Base-by-base conservation (phyloP, 2,113 vertebrate genomes). In the Dendrocopos noguchii region DNA sequence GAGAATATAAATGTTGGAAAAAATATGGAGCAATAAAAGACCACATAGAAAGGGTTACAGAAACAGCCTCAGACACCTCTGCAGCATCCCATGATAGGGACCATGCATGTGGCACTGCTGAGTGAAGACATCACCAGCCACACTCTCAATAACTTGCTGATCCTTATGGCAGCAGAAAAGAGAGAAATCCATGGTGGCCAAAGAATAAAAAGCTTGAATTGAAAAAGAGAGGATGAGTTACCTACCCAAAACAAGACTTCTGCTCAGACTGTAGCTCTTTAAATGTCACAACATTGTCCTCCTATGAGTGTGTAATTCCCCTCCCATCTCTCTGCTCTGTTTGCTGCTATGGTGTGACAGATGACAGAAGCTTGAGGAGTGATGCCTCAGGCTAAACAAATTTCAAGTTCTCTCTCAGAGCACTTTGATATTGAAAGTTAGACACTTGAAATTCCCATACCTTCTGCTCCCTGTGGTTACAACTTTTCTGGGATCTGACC, bases 361-460 rank as follows among this genome's bases (percentile, higher is more conserved):
- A 98, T 94, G 96, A 97, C 97, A 97, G 60, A 77, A 57, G 98
- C 96, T 92, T 87, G 63, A 92, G 88, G 97, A 98, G 96, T 97
- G 97, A 97, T 96, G 97, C 98, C 97, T 97, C 94, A 91, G 96
- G 83, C 96, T 90, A 90, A 92, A 97, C 70, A 91, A 95, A 97
- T 97, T 97, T 96, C 95, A 97, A 94, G 90, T 46, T 93, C 42
- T 93, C 77, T 93, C 92, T 21, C 10, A 91, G 68, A 90, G 76
- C 84, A 83, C 94, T 97, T 97, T 97, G 94, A 97, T 98, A 97
- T 95, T 97, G 97, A 97, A 96, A 97, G 96, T 88, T 95, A 94
- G 60, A 95, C 93, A 88, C 91, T 87, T 95, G 84, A 94, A 94
- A 97, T 97, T 84, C 91, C 97, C 92, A 86, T 94, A 91, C 60